These are phyloP conservation scores for Brachypteracias leptosomus DNA, from an alignment of 2,113 vertebrate species.

Conservation along the genomic window DNA sequence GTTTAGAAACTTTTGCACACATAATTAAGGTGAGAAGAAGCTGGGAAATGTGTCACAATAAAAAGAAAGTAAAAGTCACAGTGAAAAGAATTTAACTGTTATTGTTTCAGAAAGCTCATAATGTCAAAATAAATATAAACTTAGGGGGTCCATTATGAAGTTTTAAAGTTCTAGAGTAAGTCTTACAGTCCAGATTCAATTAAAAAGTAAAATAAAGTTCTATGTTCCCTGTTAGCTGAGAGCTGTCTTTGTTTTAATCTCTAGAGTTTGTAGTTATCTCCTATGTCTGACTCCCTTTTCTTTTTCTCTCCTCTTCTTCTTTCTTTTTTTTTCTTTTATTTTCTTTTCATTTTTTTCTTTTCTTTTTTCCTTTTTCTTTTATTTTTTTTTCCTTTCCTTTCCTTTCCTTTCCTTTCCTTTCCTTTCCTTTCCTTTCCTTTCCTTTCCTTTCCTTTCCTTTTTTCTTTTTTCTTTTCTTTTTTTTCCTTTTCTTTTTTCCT, in stretches of 20 bases:
- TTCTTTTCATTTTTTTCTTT: too few species aligned
- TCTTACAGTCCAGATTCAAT: not conserved
- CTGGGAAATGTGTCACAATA: not conserved
- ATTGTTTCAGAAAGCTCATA: not conserved
- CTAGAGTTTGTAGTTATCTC: not conserved
- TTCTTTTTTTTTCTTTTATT: too few species aligned
- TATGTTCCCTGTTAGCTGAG: not conserved
- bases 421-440: not conserved
- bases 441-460: not conserved
- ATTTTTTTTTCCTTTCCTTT: too few species aligned
- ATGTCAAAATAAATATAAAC: not conserved
- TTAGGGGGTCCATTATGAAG: accelerated
- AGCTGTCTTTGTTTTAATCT: not conserved
- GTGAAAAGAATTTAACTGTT: not conserved
- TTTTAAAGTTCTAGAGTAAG: not conserved
- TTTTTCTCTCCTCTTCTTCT: too few species aligned
- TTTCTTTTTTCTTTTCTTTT: too few species aligned
- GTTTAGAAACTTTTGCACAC: not conserved
- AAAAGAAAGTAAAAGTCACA: not conserved
- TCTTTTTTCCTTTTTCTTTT: accelerated
- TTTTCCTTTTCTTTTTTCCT: accelerated
- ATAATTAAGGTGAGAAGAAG: not conserved
- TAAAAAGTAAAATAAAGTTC: not conserved
- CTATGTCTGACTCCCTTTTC: not conserved
- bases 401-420: accelerated